Evolutionary conservation across 2,888 invertebrate genomes (phyloP), one percentile per base, ranked within the genome.

Genomic region (Luperina testacea): DNA sequence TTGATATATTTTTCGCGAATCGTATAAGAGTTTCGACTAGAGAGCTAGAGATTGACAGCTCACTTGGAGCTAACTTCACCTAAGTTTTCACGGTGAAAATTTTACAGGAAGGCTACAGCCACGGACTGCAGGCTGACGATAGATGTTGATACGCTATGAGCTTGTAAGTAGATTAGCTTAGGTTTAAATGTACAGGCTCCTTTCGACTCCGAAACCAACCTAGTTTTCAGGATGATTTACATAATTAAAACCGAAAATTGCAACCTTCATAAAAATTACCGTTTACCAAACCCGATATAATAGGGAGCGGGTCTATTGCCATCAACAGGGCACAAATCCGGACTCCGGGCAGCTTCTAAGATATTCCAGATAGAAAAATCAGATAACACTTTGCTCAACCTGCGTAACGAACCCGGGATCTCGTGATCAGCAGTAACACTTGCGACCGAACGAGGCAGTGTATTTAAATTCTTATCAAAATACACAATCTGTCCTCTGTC

Each of bases 381-480:
- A 13, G 2, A 59, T 59, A 59, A 59, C 13, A 11, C 59, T n/a
- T n/a, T 59, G 3, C n/a, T 13, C 59, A 0, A n/a, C 13, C 20
- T 11, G 20, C 32, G 64, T 20, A 38, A 5, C 38, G 24, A 65
- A 64, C 32, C 38, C 20, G 20, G 20, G 20, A 8, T 20, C 20
- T 53, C 20, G 8, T 20, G 3, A 11, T 38, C 20, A 38, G 38
- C 64, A 24, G 38, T 38, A 13, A 6, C 7, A 65, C 38, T 24
- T 65, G 11, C 24, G 13, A 67, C n/a, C 24, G 24, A 24, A 13
- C 24, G 32, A 2, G 5, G 15, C 45, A 45, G 63, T 20, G 0
- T 11, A 57, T 24, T 27, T 24, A 64, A 24, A 72, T 64, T 64
- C 24, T 69, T 77, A 80, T 67, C 64, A 79, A 59, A 59, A 68